Evolutionary conservation across 2,888 invertebrate genomes (phyloP).

Genomic region (Temnothorax unifasciatus): DNA sequence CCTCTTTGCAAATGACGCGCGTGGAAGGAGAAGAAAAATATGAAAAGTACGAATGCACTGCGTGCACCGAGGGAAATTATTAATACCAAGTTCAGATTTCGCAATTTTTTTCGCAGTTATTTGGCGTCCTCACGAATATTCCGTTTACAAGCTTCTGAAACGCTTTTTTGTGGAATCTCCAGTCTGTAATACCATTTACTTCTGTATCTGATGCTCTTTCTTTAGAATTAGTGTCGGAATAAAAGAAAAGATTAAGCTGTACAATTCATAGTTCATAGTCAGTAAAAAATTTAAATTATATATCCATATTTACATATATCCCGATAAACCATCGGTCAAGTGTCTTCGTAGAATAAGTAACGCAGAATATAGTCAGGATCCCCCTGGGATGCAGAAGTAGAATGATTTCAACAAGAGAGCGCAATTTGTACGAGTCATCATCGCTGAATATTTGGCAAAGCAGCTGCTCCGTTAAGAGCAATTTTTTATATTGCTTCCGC

Average conservation of each 20-base stretch:
- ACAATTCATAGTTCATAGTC: too few relatives aligned
- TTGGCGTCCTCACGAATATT: neutral
- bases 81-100: slow-evolving; percentile 30
- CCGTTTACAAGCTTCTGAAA: neutral
- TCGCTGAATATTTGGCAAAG: slow-evolving; percentile 74
- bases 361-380: slow-evolving; percentile 69
- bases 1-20: slow-evolving; percentile 3
- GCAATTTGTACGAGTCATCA: slow-evolving; percentile 67
- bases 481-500: slow-evolving; percentile 82
- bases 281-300: too few relatives aligned
- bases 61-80: neutral
- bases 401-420: slow-evolving; percentile 71
- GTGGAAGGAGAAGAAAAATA: slow-evolving; percentile 25
- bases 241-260: too few relatives aligned
- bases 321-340: neutral
- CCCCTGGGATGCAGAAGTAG: slow-evolving; percentile 72
- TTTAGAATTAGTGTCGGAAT: too few relatives aligned
- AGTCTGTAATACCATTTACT: neutral
- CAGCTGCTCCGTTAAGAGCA: slow-evolving; percentile 73
- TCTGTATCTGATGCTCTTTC: neutral
- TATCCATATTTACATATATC: too few relatives aligned
- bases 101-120: neutral
- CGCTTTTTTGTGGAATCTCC: slow-evolving; percentile 7
- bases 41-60: slow-evolving; percentile 24
- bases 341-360: slow-evolving; percentile 48